Base-by-base conservation (phyloP, 2,113 vertebrate genomes). In the Enhydra lutris region DNA sequence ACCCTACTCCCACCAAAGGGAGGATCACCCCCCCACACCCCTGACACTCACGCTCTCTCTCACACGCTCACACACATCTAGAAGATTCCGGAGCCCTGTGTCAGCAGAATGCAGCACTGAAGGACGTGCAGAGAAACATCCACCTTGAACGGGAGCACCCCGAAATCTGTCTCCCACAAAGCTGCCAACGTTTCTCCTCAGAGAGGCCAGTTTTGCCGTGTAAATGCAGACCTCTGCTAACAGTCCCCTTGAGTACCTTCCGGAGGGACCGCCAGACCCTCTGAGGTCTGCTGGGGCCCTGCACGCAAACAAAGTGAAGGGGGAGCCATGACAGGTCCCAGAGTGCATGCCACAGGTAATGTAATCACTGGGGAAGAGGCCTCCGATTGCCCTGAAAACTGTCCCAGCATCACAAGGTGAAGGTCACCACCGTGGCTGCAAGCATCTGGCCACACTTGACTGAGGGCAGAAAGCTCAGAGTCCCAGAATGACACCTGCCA, bases 321-420 rank as follows among this genome's bases (percentile, higher is more conserved):
- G 82, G 39, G 34, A 13, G 2, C 39, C 0, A 0, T 9, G 36
- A 17, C 1, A 17, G 18, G 23, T 20, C 61, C 31, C 1, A 0
- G 61, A 10, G 1, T 31, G 69, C n/a, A 36, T 0, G 11, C 52
- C 7, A 1, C 23, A 20, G 20, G 61, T 6, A 12, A 15, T 4
- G 23, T 18, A 7, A 6, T 69, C 34, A 42, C 85, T 1, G 24
- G 15, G 26, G 29, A 83, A 39, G 36, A 42, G 39, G 39, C 39
- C 45, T 61, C 26, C 1, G 1, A 39, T 5, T 11, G 31, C 23
- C 74, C 81, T 76, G 42, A 26, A 59, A 21, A 55, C 24, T 39
- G 55, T 26, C 88, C 91, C 59, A 21, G 0, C 0, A 2, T 57
- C 67, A 47, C 59, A 78, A 50, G 57, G 42, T 42, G 12, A 76